Conservation (phyloP, 64 coral and sea anemone genomes). For the Porites australiensis region DNA sequence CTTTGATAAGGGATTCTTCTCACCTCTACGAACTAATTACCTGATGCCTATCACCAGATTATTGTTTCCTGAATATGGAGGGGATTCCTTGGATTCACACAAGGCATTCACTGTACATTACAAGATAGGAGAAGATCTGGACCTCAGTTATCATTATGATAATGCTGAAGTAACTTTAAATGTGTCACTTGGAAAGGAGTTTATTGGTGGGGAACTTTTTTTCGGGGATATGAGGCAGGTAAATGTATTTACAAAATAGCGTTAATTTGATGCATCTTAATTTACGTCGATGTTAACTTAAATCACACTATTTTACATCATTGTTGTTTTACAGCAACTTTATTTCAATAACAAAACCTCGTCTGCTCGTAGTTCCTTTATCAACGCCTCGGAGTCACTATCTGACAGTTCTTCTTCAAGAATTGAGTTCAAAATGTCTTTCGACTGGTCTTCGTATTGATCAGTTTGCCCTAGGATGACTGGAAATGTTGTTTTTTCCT, state of each 20-base stretch:
- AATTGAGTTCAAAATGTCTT: too few relatives aligned
- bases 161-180: slow-evolving; percentile 97
- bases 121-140: slow-evolving; percentile 86
- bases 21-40: slow-evolving; percentile 77
- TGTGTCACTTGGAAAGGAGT: slow-evolving; percentile 88
- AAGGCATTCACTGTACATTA: slow-evolving; percentile 99
- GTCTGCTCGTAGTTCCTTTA: too few relatives aligned
- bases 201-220: slow-evolving; percentile 84
- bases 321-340: too few relatives aligned
- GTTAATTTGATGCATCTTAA: too few relatives aligned
- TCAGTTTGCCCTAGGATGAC: too few relatives aligned
- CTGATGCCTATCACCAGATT: slow-evolving; percentile 78
- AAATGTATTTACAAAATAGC: neutral
- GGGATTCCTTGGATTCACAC: slow-evolving; percentile 84
- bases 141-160: slow-evolving; percentile 97
- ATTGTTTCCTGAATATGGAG: slow-evolving; percentile 85
- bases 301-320: too few relatives aligned
- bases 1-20: slow-evolving; percentile 82
- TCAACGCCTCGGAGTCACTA: too few relatives aligned
- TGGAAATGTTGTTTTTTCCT: too few relatives aligned
- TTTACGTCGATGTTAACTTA: too few relatives aligned
- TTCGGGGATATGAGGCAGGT: slow-evolving; percentile 98
- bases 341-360: too few relatives aligned
- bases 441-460: too few relatives aligned
- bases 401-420: too few relatives aligned